phyloP scores from a whole-genome alignment of 2,113 vertebrate species.

The Arizona elegans region DNA sequence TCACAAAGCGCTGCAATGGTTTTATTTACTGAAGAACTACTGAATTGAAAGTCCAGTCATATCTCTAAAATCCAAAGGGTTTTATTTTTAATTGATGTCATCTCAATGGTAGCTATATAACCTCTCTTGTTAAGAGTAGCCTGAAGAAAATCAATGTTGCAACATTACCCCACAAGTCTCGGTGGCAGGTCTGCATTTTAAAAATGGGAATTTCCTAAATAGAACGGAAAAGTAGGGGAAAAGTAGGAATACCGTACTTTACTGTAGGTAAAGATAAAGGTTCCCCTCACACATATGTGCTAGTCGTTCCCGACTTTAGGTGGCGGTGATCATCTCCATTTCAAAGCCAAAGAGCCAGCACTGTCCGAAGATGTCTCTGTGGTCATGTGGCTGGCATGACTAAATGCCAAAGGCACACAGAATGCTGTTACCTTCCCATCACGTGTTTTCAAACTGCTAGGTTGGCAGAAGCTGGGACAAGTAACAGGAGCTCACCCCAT shows the following conservation, averaged over 20 bases:
- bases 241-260: not conserved
- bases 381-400: too few species aligned
- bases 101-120: not conserved
- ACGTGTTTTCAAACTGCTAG: too few species aligned
- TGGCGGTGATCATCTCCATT: too few species aligned
- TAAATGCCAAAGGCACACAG: too few species aligned
- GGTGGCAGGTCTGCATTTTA: not conserved
- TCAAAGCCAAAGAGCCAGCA: too few species aligned
- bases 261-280: too few species aligned
- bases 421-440: too few species aligned
- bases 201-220: not conserved
- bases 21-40: not conserved
- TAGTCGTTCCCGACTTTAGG: too few species aligned
- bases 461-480: too few species aligned
- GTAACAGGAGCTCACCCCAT: too few species aligned
- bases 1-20: not conserved
- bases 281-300: too few species aligned
- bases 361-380: too few species aligned
- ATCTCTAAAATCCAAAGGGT: not conserved
- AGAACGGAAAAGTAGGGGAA: not conserved
- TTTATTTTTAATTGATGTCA: not conserved
- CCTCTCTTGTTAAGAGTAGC: not conserved
- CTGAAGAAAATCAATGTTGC: not conserved
- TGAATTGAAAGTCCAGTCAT: not conserved
- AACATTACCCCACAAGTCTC: not conserved